Evolutionary conservation across 1,140 invertebrate genomes (phyloP).

Genomic region (Procambarus virginalis): DNA sequence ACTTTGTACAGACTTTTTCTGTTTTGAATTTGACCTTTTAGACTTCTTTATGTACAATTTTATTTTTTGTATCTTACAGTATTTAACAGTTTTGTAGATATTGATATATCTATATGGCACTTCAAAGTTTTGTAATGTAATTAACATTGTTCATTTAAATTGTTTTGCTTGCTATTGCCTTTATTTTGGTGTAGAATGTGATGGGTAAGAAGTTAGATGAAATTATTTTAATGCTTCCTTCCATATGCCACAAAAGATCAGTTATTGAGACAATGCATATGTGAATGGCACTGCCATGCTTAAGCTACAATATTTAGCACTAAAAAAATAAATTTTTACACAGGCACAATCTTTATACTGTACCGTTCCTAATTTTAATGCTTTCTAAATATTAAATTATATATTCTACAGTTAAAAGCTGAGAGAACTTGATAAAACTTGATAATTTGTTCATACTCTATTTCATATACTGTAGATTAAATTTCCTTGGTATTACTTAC

Average conservation of each 20-base stretch:
- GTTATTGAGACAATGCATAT: not conserved
- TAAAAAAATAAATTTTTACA: not conserved
- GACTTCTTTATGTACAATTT: not conserved
- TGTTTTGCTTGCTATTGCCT: not conserved
- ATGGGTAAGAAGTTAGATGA: not conserved
- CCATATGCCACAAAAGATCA: not conserved
- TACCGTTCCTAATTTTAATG: not conserved
- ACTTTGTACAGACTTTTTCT: not conserved
- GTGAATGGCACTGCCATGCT: not conserved
- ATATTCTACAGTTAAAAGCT: too few species aligned
- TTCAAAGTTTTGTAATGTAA: not conserved
- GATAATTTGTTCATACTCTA: too few species aligned
- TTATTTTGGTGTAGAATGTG: not conserved
- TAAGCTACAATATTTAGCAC: not conserved
- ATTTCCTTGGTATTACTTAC: too few species aligned
- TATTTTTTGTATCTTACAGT: not conserved
- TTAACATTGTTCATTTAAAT: not conserved
- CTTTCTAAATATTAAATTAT: too few species aligned
- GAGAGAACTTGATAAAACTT: too few species aligned
- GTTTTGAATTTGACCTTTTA: not conserved
- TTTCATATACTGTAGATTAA: too few species aligned
- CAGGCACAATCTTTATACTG: not conserved
- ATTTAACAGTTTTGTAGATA: not conserved
- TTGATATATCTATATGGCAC: not conserved
- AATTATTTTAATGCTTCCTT: not conserved